Conservation (phyloP, 2,113 vertebrate species). For the Pseudopipra pipra region DNA sequence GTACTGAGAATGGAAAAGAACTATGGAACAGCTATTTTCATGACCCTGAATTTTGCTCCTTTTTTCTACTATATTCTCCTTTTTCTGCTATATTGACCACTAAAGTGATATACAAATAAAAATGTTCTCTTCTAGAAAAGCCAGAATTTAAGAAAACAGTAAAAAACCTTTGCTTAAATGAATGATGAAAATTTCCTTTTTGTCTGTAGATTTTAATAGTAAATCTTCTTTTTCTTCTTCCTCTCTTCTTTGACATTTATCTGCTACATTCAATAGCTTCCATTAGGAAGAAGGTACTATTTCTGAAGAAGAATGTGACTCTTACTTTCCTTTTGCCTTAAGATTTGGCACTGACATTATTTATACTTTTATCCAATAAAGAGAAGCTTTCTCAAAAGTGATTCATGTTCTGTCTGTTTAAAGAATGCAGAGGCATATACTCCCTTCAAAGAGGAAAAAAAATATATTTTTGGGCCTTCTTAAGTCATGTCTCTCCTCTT, state of each 20-base stretch:
- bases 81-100: background rate
- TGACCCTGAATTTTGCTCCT: background rate
- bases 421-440: constrained; percentile 14
- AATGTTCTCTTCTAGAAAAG: background rate
- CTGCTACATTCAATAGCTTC: background rate
- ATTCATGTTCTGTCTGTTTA: constrained; percentile 38
- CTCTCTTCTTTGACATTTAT: constrained; percentile 19
- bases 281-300: background rate
- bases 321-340: constrained; percentile 16
- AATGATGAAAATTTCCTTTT: background rate
- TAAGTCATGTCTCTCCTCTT: background rate
- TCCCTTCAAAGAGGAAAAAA: background rate
- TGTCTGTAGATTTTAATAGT: background rate
- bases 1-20: background rate
- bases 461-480: background rate
- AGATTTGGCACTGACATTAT: constrained; percentile 8
- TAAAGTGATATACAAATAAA: background rate
- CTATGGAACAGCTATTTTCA: background rate
- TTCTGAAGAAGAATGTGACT: constrained; percentile 11
- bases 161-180: background rate
- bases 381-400: background rate
- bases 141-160: background rate
- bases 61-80: background rate
- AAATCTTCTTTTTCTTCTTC: background rate
- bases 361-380: constrained; percentile 33